phyloP scores from a whole-genome alignment of 1,140 invertebrate species.

The Scaptodrosophila lebanonensis region DNA sequence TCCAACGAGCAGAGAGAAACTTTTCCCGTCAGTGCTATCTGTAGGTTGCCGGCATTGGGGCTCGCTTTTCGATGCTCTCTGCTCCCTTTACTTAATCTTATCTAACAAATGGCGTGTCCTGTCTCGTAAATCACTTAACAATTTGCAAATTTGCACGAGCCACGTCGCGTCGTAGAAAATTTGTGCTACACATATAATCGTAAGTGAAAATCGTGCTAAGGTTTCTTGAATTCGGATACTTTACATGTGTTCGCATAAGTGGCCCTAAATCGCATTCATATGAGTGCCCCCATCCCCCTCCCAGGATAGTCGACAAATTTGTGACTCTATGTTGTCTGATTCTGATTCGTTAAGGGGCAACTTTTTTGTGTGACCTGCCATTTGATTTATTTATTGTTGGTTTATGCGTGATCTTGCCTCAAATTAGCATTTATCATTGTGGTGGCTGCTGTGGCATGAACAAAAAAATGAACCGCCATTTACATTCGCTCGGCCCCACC shows the following conservation, averaged over 20 bases:
- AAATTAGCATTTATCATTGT: constrained; percentile 75
- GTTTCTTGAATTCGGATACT: constrained; percentile 52
- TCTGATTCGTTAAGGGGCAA: constrained; percentile 15
- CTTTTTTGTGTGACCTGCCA: constrained; percentile 67
- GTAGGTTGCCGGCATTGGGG: constrained; percentile 20
- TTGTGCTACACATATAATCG: constrained; percentile 26
- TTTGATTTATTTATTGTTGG: constrained; percentile 76
- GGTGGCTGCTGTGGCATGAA: constrained; percentile 23
- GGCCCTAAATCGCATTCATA: constrained; percentile 76
- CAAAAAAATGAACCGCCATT: constrained; percentile 5
- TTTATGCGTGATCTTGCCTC: constrained; percentile 76
- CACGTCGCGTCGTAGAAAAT: too few relatives aligned
- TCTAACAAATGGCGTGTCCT: constrained; percentile 76
- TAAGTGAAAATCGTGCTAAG: constrained; percentile 65
- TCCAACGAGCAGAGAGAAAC: constrained; percentile 17
- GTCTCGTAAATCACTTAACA: constrained; percentile 77
- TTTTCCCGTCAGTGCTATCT: constrained; percentile 17
- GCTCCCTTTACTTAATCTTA: constrained; percentile 73
- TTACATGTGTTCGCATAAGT: constrained; percentile 75
- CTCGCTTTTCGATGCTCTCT: constrained; percentile 21
- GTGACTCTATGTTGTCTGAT: neutral
- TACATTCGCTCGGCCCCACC: constrained; percentile 9
- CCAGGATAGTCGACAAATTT: neutral
- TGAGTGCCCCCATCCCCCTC: constrained; percentile 21
- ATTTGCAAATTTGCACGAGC: constrained; percentile 69